These are phyloP conservation scores for Muscidifurax raptorellus DNA, from an alignment of 1,140 invertebrate species.

Conservation along the genomic window DNA sequence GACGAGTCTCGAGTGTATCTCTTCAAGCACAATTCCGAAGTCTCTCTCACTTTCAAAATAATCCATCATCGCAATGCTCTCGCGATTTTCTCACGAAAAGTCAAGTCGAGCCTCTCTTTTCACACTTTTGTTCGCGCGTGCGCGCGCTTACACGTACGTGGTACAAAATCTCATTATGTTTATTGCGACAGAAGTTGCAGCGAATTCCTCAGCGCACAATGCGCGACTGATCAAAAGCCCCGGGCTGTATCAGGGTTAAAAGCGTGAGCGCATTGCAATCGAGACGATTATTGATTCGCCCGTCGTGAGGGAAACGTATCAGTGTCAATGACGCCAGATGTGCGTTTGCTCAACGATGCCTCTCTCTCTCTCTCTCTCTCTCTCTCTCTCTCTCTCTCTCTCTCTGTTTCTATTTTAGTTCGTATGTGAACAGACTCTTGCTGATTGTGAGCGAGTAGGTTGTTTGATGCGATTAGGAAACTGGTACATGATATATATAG, in stretches of 20 bases:
- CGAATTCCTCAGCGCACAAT: not conserved
- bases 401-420: too few relatives aligned
- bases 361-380: too few relatives aligned
- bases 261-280: not conserved
- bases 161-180: slow-evolving; percentile 19
- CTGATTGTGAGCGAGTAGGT: too few relatives aligned
- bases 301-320: slow-evolving; percentile 5
- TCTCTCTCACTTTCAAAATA: not conserved
- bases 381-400: too few relatives aligned
- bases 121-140: not conserved
- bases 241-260: slow-evolving; percentile 13
- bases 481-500: too few relatives aligned
- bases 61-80: not conserved
- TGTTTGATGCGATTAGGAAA: too few relatives aligned
- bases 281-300: slow-evolving; percentile 29
- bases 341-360: not conserved
- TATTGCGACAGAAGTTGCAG: not conserved
- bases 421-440: too few relatives aligned
- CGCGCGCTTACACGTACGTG: not conserved
- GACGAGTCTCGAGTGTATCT: too few relatives aligned
- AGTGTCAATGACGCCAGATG: slow-evolving; percentile 29
- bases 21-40: too few relatives aligned
- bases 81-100: not conserved
- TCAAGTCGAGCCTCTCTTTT: slow-evolving; percentile 5
- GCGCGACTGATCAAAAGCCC: slow-evolving; percentile 10